Base-by-base conservation (phyloP, 2,113 vertebrate species). In the Loxodonta africana region DNA sequence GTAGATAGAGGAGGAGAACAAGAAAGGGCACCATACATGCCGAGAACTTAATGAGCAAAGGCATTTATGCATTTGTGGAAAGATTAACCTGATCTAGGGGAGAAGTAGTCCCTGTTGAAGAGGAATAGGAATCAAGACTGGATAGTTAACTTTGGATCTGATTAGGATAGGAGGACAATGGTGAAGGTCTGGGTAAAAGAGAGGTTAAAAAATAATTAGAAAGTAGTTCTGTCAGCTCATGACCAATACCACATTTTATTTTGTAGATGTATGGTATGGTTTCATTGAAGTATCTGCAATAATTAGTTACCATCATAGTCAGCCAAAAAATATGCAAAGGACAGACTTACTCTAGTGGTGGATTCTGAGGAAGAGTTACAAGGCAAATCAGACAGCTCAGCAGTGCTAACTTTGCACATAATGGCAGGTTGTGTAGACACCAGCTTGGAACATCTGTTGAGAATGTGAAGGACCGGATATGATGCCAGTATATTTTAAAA, bases 401-500 rank as follows among this genome's bases (percentile, higher is more conserved):
- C 60, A 41, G 7, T 83, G 48, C 95, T 82, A 77, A 63, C 76
- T 77, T 69, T 76, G 67, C 7, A 71, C 17, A 0, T 65, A 28
- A 23, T 25, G 37, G 8, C 73, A 65, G 18, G 67, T 41, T 81
- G 6, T 76, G 2, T 77, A 82, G 12, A 82, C 37, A 65, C 41
- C 10, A 81, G 12, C 5, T 8, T 96, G 71, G 2, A 51, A 44
- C 62, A 87, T 86, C 41, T 87, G 63, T 63, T 86, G 33, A 82
- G 73, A 96, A 44, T 76, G 53, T 57, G 41, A 86, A 87, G 69
- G 12, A 93, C 86, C 87, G 69, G 15, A 46, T 78, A 80, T 53
- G 28, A 87, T 84, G 88, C 62, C 25, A 69, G 41, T 85, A 51
- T 78, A 74, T 69, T 95, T 92, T 84, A 76, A 69, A 96, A 69